These are phyloP conservation scores for Nesometra sesokonis DNA, from an alignment of 35 echinoderm and acorn worm genomes.

Conservation along the genomic window DNA sequence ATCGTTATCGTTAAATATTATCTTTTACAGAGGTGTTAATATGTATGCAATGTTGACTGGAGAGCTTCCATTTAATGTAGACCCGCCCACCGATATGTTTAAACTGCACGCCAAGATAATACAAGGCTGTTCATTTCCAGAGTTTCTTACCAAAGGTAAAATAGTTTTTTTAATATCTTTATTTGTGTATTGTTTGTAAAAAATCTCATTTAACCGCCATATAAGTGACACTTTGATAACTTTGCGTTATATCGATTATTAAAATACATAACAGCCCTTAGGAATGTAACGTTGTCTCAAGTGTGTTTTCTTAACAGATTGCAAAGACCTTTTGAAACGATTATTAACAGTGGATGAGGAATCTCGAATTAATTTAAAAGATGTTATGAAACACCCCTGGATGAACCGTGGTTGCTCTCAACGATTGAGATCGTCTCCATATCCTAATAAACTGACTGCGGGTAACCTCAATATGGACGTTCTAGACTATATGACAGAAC, in stretches of 20 bases:
- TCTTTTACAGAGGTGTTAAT: constrained; percentile 64
- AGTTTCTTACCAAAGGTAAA: constrained; percentile 65
- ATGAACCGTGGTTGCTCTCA: constrained; percentile 60
- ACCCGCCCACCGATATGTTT: constrained; percentile 76
- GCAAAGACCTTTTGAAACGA: constrained; percentile 49
- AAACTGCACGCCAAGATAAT: constrained; percentile 82
- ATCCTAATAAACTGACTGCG: not conserved
- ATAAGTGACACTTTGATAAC: too few relatives aligned
- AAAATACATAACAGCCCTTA: not conserved
- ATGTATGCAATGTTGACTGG: constrained; percentile 96
- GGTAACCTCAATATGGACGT: constrained; percentile 27
- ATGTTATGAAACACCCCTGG: constrained; percentile 81
- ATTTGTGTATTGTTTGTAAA: too few relatives aligned
- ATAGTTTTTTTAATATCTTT: too few relatives aligned
- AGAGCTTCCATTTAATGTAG: constrained; percentile 74
- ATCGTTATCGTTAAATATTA: not conserved
- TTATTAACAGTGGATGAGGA: constrained; percentile 40
- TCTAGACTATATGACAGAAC: constrained; percentile 33
- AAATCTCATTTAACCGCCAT: too few relatives aligned
- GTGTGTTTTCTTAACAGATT: too few relatives aligned
- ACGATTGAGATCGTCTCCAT: constrained; percentile 26
- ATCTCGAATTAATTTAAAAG: constrained; percentile 46
- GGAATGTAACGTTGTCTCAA: too few relatives aligned
- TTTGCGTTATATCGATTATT: too few relatives aligned
- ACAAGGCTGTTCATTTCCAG: constrained; percentile 51